Evolutionary conservation across 2,888 invertebrate species (phyloP).

Genomic region (Exocentrus adspersus): DNA sequence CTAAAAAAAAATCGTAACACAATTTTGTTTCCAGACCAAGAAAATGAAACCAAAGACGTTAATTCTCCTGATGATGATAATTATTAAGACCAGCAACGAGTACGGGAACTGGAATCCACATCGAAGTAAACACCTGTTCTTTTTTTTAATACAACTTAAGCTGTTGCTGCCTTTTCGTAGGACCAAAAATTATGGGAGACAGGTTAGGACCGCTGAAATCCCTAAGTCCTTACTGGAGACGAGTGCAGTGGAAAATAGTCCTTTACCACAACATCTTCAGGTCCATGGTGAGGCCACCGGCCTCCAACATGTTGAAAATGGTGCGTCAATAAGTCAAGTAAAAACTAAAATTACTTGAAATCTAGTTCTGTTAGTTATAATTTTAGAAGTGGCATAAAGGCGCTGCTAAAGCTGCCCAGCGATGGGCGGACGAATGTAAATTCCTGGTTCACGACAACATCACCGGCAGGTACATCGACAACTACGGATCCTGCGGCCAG

Average conservation of each 20-base stretch:
- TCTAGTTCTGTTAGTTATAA: background rate
- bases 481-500: conserved; percentile 81
- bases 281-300: conserved; percentile 76
- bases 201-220: conserved; percentile 67
- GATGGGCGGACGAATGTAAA: conserved; percentile 77
- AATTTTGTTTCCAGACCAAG: too few species aligned
- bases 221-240: conserved; percentile 68
- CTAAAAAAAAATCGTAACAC: too few species aligned
- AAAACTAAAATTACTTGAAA: background rate
- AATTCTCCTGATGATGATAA: conserved; percentile 14
- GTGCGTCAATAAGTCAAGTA: conserved; percentile 54
- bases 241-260: conserved; percentile 77
- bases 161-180: conserved; percentile 55
- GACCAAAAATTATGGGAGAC: conserved; percentile 69
- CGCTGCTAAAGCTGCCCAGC: conserved; percentile 77
- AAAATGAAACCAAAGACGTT: conserved; percentile 18
- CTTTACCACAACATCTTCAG: conserved; percentile 82
- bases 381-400: conserved; percentile 77
- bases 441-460: conserved; percentile 76
- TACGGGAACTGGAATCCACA: conserved; percentile 45
- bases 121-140: conserved; percentile 42
- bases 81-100: conserved; percentile 27
- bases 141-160: background rate
- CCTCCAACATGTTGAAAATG: conserved; percentile 85
- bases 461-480: conserved; percentile 72